These are phyloP conservation scores for Beroe ovata DNA, from an alignment of 37 sponge, comb jelly and placozoan species.

Conservation along the genomic window DNA sequence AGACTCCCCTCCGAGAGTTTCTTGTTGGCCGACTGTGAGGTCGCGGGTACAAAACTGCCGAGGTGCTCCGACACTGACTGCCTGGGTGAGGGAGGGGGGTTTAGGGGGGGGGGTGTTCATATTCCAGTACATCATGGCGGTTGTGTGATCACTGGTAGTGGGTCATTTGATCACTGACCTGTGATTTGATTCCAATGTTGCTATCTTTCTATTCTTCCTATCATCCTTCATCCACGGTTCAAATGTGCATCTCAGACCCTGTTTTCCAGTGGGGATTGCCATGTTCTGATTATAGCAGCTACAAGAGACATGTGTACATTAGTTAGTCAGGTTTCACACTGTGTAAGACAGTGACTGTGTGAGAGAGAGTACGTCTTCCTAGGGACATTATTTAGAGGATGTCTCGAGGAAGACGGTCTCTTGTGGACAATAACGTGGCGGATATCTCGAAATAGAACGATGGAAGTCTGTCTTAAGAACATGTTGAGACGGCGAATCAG, in stretches of 20 bases:
- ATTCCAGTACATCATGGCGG: not conserved
- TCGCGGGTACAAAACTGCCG: not conserved
- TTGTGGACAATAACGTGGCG: too few relatives aligned
- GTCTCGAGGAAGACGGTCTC: too few relatives aligned
- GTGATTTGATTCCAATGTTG: constrained; percentile 19
- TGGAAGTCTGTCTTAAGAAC: too few relatives aligned
- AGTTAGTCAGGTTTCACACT: too few relatives aligned
- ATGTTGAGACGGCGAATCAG: too few relatives aligned
- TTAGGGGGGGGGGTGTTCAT: not conserved
- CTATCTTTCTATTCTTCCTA: not conserved
- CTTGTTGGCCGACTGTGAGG: not conserved
- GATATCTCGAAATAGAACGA: too few relatives aligned
- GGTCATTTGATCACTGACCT: not conserved
- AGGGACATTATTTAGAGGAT: too few relatives aligned
- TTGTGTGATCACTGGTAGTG: too few relatives aligned
- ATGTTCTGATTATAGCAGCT: too few relatives aligned
- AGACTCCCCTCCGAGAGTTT: not conserved
- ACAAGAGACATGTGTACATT: too few relatives aligned
- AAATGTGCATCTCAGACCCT: constrained; percentile 24
- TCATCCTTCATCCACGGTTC: constrained; percentile 4
- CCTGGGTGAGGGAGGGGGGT: not conserved
- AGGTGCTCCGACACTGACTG: constrained; percentile 54
- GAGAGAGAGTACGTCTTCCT: too few relatives aligned
- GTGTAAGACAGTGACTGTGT: too few relatives aligned
- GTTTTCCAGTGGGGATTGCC: constrained; percentile 43